These are phyloP conservation scores for Caenorhabditis wallacei DNA, from an alignment of 2,888 invertebrate species.

Conservation along the genomic window DNA sequence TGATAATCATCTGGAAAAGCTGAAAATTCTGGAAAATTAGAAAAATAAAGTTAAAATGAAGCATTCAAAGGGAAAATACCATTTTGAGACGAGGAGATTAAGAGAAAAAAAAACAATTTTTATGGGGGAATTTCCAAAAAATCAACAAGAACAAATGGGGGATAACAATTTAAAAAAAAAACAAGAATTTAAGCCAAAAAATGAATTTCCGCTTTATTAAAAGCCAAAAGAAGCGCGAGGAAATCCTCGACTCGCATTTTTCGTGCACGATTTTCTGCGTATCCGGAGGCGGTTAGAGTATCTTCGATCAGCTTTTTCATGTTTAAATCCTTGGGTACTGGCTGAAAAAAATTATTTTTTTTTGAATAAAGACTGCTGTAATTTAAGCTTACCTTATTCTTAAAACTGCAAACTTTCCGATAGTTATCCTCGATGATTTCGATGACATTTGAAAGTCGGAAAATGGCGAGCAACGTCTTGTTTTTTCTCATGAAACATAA, in stretches of 20 bases:
- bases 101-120: slow-evolving; percentile 20
- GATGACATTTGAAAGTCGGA: slow-evolving; percentile 87
- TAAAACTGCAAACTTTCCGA: slow-evolving; percentile 91
- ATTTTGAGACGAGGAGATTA: slow-evolving; percentile 1
- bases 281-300: slow-evolving; percentile 87
- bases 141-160: slow-evolving; percentile 17
- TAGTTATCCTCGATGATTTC: slow-evolving; percentile 94
- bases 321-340: slow-evolving; percentile 89
- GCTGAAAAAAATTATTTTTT: slow-evolving; percentile 85
- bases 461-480: slow-evolving; percentile 93
- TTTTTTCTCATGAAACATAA: slow-evolving; percentile 97
- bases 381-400: slow-evolving; percentile 87
- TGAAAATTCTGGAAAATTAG: not conserved
- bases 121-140: not conserved
- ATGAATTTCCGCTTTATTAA: slow-evolving; percentile 95
- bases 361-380: not conserved
- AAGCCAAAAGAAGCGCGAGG: slow-evolving; percentile 90
- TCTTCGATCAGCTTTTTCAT: slow-evolving; percentile 90
- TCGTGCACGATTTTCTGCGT: slow-evolving; percentile 90
- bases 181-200: slow-evolving; percentile 85
- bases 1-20: slow-evolving; percentile 33
- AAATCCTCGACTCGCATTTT: slow-evolving; percentile 98
- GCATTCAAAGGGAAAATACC: not conserved
- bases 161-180: not conserved
- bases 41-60: not conserved